A percentile compares a stretch with the other conserved stretches of the same genome.
These are phyloP conservation scores for Lophotriccus pileatus DNA, from an alignment of 2,797 vertebrate species.

Conservation along the genomic window DNA sequence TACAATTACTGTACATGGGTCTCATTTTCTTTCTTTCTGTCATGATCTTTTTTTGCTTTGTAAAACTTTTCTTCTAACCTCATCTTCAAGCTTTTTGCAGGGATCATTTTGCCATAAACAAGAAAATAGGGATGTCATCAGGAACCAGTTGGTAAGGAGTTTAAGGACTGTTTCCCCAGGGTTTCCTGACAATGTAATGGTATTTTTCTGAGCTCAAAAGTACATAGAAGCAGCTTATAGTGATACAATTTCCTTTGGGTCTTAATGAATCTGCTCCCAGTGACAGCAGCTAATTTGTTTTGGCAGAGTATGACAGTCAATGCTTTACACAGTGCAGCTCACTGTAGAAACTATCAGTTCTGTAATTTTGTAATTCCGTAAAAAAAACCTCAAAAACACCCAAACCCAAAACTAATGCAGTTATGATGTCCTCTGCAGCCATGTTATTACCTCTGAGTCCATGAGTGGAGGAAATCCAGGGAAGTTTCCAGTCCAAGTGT, in stretches of 20 bases:
- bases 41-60: neutral
- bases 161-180: neutral
- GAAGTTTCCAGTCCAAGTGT: neutral
- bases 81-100: neutral
- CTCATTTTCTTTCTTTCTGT: neutral
- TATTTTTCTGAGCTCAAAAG: neutral
- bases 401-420: neutral
- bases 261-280: neutral
- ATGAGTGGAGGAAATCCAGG: neutral
- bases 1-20: neutral
- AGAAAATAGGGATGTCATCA: neutral
- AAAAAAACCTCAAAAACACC: neutral
- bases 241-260: neutral
- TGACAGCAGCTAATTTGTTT: neutral
- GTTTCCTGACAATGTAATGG: neutral
- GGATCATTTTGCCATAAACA: neutral
- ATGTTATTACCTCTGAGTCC: neutral
- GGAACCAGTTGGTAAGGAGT: neutral
- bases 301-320: neutral
- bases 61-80: neutral
- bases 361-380: neutral
- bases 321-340: neutral
- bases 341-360: neutral
- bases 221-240: neutral
- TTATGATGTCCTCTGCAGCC: neutral